A percentile compares a stretch with the other conserved stretches of the same genome.
Conservation (phyloP, 2,113 vertebrate species). For the Strix uralensis region DNA sequence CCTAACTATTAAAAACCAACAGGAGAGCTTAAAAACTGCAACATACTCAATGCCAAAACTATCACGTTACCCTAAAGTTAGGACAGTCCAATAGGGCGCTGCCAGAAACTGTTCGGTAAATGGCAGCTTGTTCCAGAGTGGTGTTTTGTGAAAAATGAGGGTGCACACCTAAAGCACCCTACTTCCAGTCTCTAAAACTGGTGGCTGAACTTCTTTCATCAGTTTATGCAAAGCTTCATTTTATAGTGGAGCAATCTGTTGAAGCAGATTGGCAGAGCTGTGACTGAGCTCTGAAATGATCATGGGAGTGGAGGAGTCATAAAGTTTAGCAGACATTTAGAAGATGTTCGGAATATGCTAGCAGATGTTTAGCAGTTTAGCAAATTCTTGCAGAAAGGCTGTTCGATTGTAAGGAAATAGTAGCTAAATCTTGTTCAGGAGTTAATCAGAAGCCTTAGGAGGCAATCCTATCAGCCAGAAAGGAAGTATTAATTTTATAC, state of each 20-base stretch:
- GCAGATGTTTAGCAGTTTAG: slow-evolving; percentile 11
- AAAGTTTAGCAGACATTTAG: background rate
- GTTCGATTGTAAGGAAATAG: background rate
- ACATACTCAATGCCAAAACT: background rate
- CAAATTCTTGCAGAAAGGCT: background rate
- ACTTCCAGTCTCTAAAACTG: background rate
- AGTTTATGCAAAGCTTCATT: background rate
- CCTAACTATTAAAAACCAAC: background rate
- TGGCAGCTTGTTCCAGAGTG: background rate
- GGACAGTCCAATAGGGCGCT: background rate
- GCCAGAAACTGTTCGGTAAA: background rate
- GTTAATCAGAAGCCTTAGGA: background rate
- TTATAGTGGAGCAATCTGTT: background rate
- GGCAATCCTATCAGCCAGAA: background rate
- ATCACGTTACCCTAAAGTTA: background rate
- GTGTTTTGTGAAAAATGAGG: background rate
- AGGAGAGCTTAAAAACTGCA: background rate
- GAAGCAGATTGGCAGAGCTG: slow-evolving; percentile 22
- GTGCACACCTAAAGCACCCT: background rate
- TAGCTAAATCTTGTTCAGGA: background rate
- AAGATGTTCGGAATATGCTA: background rate
- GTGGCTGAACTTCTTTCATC: background rate
- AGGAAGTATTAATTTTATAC: background rate
- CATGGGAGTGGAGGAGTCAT: background rate
- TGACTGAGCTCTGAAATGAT: background rate